Evolutionary conservation across 2,113 vertebrate genomes (phyloP), one percentile per base, ranked within the genome.

Genomic region (Corynorhinus townsendii): DNA sequence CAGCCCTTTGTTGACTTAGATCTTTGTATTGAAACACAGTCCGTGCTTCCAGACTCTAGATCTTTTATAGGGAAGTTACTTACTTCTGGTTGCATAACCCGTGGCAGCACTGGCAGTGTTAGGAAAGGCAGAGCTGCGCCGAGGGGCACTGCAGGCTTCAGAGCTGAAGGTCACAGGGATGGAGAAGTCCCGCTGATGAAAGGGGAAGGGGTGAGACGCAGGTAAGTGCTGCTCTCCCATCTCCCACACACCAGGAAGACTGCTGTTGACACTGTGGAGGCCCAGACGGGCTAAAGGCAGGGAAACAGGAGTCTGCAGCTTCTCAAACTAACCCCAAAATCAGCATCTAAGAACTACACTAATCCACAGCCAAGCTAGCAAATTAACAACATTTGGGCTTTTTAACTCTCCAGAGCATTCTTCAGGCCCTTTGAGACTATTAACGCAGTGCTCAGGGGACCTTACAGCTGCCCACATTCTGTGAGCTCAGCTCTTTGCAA

Each of bases 11-110:
- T n/a, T 54, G 28, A 95, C 75, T 0, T 83, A 20, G 87, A 11
- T 97, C 76, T 88, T 90, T 81, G 94, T 68, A 86, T 69, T 96
- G 93, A 95, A 73, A 84, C 82, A 86, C 14, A 88, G 71, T n/a
- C 89, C 20, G 71, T 86, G 69, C 90, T 97, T 96, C 88, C 93
- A 96, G 68, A 26, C 30, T 90, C 71, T 26, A 76, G 87, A 77
- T 15, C 20, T 64, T 45, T 86, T 91, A 89, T 30, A 45, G 59
- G 56, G 87, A 92, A 75, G 54, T 1, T 22, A 28, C 69, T 93
- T 54, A 69, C 33, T 45, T 76, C 91, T 75, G 22, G 79, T 89
- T 64, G 75, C 35, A 43, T 38, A 86, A 76, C 40, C 26, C 87
- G 30, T 2, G 35, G 14, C 35, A 62, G 64, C 73, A 2, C 4